Evolutionary conservation across 2,888 invertebrate genomes (phyloP), one percentile per base, ranked within the genome.

Genomic region (Cryptophagus acutangulus): DNA sequence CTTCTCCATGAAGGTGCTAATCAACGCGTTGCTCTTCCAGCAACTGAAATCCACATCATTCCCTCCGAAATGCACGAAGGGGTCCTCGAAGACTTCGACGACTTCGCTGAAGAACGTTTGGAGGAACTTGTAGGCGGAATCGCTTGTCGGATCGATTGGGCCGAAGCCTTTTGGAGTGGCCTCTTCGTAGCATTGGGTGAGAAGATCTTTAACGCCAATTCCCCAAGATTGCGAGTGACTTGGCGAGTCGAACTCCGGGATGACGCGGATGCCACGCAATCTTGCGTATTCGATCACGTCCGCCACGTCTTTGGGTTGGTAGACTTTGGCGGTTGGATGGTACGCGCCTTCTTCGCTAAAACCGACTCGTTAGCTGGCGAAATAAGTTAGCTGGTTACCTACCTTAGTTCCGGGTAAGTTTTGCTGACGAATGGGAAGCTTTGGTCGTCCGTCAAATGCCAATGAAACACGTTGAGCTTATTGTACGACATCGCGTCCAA

Each of bases 361-460:
- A 70, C 17, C n/a, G 1, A n/a, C n/a, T n/a, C n/a, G n/a, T n/a
- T n/a, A n/a, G n/a, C n/a, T n/a, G n/a, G n/a, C n/a, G n/a, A n/a
- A 20, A 20, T 20, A 20, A 20, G 24, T 20, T 20, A 20, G 6
- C 6, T 20, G n/a, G 6, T 20, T 20, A 20, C 18, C 13, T 50
- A 80, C 79, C 83, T 83, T 33, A 93, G 71, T 43, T 84, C 75
- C 0, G 94, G 92, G 64, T 81, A 93, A 17, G 62, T 72, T 31
- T 69, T 70, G 61, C 91, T 92, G 51, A 82, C 76, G 61, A 86
- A 94, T 0, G 94, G 93, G 64, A 94, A 95, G 45, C 92, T 87
- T 57, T 87, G 86, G 62, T 92, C 91, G 65, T 95, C 94, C 0
- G 87, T 86, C 35, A 95, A 84, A 65, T 95, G 94, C 93, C 94